Evolutionary conservation across 2,113 vertebrate genomes (phyloP), one percentile per base, ranked within the genome.

Genomic region (Dendrocopos noguchii): DNA sequence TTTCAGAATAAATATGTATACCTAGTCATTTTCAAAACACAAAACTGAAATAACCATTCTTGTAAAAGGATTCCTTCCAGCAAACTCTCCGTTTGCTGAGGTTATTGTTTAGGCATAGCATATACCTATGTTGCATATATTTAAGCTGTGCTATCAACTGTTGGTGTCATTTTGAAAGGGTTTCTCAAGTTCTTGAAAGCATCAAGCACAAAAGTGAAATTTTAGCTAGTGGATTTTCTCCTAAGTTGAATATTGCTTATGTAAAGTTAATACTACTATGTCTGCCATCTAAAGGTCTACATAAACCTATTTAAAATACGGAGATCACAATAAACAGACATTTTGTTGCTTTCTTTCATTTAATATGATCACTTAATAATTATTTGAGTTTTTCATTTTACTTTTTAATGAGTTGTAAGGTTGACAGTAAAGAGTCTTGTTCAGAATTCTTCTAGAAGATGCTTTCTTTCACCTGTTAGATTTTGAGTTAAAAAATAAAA

Each of bases 21-120:
- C 73, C 16, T 0, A 59, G 0, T 7, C 0, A n/a, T 53, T 66
- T 87, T 46, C 6, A 60, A 63, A 84, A 70, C 28, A 8, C 13
- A 4, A 79, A 61, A 12, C 3, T 4, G 5, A 15, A 65, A 46
- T 13, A 33, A 12, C 1, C 3, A 10, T 61, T 85, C 4, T 33
- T 64, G 12, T n/a, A 56, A 4, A 34, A 67, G 61, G 34, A 65
- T 6, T 36, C 1, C 36, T 59, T 80, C 10, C 6, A 73, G 4
- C 1, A 36, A 61, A 61, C 12, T 46, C n/a, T 15, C 2, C 22
- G 7, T n/a, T 46, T n/a, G 17, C 29, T 44, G 44, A 29, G 25
- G 50, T n/a, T 18, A 47, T 7, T 18, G 1, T 2, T 28, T 67
- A n/a, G 13, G 6, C 9, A 19, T 13, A 42, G 28, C 3, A 19